Evolutionary conservation across 2,113 vertebrate species (phyloP), one percentile per base, ranked within the genome.

Genomic region (Glareola pratincola): DNA sequence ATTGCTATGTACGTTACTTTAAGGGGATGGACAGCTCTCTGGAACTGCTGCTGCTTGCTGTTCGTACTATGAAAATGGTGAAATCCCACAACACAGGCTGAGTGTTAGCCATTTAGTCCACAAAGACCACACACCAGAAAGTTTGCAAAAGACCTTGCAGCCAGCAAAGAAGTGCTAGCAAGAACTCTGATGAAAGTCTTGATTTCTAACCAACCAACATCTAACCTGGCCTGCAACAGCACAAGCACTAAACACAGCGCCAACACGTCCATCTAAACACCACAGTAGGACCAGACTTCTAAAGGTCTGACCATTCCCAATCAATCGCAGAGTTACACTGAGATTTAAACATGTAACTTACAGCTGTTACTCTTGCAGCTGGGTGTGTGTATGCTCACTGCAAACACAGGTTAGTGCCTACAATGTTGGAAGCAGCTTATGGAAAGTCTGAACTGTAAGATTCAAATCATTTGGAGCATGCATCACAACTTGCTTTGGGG

Each of bases 381-480:
- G 86, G 34, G 82, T 6, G 39, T 26, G 47, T 14, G 19, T 43
- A 22, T 11, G 47, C 67, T 68, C 80, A n/a, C 51, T 88, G 73
- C 71, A 87, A 83, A 69, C 53, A 77, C 32, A 68, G 71, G 62
- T 78, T 81, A 71, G 69, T 39, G 43, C 80, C 86, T 71, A 87
- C 34, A 91, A 23, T 36, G 54, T 91, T 95, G 87, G 93, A 94
- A 95, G 66, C 73, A 92, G 62, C 45, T 68, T 53, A 41, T 50
- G 91, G 95, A 95, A 97, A 96, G 32, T 93, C 71, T 96, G 94
- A 95, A 91, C 41, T 1, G 0, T 32, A 82, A 73, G 81, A 92
- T 91, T 73, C 81, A 94, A 76, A 88, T 88, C 71, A 80, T 71
- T 36, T 77, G 57, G 8, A 82, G 45, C 37, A 34, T 6, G 4